A percentile compares a stretch with the other conserved stretches of the same genome.
Evolutionary conservation across 2,113 vertebrate species (phyloP).

Genomic region (Zosterops borbonicus): DNA sequence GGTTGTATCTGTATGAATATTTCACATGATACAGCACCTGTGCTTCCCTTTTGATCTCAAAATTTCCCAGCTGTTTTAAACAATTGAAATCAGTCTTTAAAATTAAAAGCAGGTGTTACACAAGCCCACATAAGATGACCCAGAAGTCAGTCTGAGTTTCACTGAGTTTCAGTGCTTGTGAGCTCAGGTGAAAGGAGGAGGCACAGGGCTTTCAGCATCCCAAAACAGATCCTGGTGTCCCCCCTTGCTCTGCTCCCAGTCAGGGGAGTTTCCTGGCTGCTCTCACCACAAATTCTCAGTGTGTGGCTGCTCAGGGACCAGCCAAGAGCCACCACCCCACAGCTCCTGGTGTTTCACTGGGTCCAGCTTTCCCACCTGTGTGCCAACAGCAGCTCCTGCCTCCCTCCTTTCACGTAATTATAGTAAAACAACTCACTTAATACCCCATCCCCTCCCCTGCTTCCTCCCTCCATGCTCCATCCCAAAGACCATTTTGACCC

Average conservation of each 20-base stretch:
- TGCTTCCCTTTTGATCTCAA: not conserved
- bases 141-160: not conserved
- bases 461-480: not conserved
- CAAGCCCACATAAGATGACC: not conserved
- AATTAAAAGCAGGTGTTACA: not conserved
- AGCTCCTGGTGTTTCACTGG: not conserved
- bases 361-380: not conserved
- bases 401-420: not conserved
- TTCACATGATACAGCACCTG: not conserved
- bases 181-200: not conserved
- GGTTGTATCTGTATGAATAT: not conserved
- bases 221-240: not conserved
- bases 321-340: rapidly evolving
- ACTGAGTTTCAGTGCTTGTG: not conserved
- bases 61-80: not conserved
- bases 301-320: not conserved
- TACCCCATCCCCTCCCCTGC: not conserved
- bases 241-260: rapidly evolving
- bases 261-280: rapidly evolving
- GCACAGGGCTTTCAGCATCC: not conserved
- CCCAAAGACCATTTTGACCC: not conserved
- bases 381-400: not conserved
- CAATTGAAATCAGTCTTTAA: not conserved
- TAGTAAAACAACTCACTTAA: not conserved
- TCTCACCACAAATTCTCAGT: rapidly evolving